Evolutionary conservation across 2,888 invertebrate species (phyloP), one percentile per base, ranked within the genome.

Genomic region (Agriopis leucophaearia): DNA sequence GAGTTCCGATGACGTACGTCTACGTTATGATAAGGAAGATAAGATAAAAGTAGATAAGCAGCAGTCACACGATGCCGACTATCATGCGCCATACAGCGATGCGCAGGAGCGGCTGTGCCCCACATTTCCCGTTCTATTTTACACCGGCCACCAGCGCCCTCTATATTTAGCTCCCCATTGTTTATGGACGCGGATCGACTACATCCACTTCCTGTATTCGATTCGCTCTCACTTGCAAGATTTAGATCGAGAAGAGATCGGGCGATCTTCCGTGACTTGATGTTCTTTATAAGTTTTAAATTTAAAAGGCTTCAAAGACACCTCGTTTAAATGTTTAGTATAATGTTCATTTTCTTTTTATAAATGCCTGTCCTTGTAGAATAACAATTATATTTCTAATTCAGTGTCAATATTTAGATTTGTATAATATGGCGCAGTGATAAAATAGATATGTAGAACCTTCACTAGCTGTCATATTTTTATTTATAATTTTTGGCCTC

Each of bases 111-210:
- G 88, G 82, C 87, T 88, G 83, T 91, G 92, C 80, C 90, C 91
- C 85, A 92, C 86, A 90, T 92, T 85, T 80, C 82, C 82, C 78
- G 91, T 86, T 90, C 92, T 91, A 92, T 91, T 90, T 93, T 87
- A 85, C 85, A 80, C 76, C 81, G 74, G 80, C 78, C 77, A 81
- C 78, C 83, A 87, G 81, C 88, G 88, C 85, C 86, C 82, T 90
- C 90, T 92, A 91, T 90, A 86, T 88, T 87, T 93, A 93, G 89
- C 89, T 84, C 82, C 82, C 83, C 87, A 88, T 90, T 92, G 90
- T 92, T 90, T 89, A 91, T 90, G 83, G 83, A 81, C 77, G 81
- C 77, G 85, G 85, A 83, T 85, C 84, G 85, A 86, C 85, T 86
- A 83, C 84, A 81, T 83, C 78, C 79, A 78, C 80, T 89, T 91